Percentiles rank a stretch among this genome's conserved stretches.
Conservation (phyloP, 1,140 invertebrate species). For the Plodia interpunctella region DNA sequence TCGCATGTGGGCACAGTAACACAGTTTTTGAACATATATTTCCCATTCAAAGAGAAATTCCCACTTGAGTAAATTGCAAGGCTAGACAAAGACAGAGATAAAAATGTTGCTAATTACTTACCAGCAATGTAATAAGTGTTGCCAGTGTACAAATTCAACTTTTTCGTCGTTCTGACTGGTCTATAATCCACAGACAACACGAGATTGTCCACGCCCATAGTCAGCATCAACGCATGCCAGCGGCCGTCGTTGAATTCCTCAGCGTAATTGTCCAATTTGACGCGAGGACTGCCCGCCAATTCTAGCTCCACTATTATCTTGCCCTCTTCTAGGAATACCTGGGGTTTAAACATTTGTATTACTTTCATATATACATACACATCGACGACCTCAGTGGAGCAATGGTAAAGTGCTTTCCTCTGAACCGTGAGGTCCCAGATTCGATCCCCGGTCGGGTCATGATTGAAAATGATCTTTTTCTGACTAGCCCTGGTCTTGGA, state of each 20-base stretch:
- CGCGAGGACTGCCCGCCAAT: slow-evolving; percentile 73
- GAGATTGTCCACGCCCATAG: slow-evolving; percentile 83
- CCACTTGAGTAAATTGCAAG: no score
- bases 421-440: no score
- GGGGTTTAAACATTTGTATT: not conserved
- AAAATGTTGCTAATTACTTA: slow-evolving; percentile 36
- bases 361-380: no score
- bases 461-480: no score
- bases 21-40: no score
- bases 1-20: no score
- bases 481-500: no score
- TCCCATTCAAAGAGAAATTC: no score
- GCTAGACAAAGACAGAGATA: no score
- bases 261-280: slow-evolving; percentile 89
- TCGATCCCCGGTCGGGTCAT: no score
- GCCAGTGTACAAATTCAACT: slow-evolving; percentile 87
- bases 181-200: slow-evolving; percentile 86
- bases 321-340: slow-evolving; percentile 88
- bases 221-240: slow-evolving; percentile 90
- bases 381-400: no score
- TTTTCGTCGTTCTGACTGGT: slow-evolving; percentile 87
- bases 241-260: slow-evolving; percentile 92
- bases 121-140: slow-evolving; percentile 87
- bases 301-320: slow-evolving; percentile 89
- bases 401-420: no score